Percentiles rank a stretch among this genome's conserved stretches.
Evolutionary conservation across 2,888 invertebrate species (phyloP).

Genomic region (Ischnus inquisitorius): DNA sequence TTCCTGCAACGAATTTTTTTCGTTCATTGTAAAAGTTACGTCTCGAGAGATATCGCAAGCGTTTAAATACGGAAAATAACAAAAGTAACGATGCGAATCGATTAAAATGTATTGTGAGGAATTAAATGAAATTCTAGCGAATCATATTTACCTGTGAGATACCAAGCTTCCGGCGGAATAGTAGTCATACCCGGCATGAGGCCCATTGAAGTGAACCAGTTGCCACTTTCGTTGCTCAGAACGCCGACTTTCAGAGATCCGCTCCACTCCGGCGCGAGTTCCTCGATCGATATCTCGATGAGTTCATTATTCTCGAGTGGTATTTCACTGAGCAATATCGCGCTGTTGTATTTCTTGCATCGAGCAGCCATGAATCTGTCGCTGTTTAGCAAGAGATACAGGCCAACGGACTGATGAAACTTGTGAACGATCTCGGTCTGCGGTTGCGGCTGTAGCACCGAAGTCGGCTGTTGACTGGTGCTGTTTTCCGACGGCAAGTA

Average conservation of each 20-base stretch:
- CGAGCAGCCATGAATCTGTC: slow-evolving; percentile 90
- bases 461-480: slow-evolving; percentile 87
- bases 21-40: neutral
- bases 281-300: slow-evolving; percentile 91
- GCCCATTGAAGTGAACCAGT: slow-evolving; percentile 85
- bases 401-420: slow-evolving; percentile 88
- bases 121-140: neutral
- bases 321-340: slow-evolving; percentile 91
- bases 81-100: too few relatives aligned
- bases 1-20: slow-evolving; percentile 85
- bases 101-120: neutral
- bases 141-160: slow-evolving; percentile 87
- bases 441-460: slow-evolving; percentile 87
- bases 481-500: slow-evolving; percentile 86
- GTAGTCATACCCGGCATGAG: slow-evolving; percentile 89
- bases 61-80: too few relatives aligned
- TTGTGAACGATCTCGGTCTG: slow-evolving; percentile 85
- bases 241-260: slow-evolving; percentile 94
- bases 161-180: slow-evolving; percentile 90
- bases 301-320: slow-evolving; percentile 91
- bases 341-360: slow-evolving; percentile 87
- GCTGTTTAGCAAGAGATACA: slow-evolving; percentile 90
- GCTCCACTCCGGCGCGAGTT: slow-evolving; percentile 88
- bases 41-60: too few relatives aligned
- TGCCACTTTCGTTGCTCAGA: slow-evolving; percentile 88